Conservation (phyloP, 2,113 vertebrate species). For the Phyllostomus discolor region DNA sequence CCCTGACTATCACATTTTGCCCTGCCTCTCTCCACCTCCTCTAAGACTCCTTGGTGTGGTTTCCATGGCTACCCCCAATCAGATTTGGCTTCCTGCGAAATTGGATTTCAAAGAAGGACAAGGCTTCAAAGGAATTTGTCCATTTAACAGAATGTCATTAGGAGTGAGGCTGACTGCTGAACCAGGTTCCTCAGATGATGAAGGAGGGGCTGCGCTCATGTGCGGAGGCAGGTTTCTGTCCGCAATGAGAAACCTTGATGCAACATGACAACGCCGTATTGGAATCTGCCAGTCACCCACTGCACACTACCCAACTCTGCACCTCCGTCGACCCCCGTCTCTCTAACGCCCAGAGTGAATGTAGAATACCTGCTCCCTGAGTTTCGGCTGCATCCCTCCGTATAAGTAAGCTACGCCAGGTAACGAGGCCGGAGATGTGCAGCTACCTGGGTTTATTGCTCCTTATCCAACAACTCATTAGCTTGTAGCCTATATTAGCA, state of each 20-base stretch:
- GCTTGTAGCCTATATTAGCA: not conserved
- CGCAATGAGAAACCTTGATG: constrained; percentile 46
- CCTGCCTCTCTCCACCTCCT: constrained; percentile 72
- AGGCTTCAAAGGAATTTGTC: constrained; percentile 85
- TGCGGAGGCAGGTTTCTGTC: constrained; percentile 73
- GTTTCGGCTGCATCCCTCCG: not conserved
- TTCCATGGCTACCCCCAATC: constrained; percentile 84
- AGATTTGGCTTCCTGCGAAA: constrained; percentile 77
- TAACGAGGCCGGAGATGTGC: not conserved
- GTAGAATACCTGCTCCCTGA: not conserved
- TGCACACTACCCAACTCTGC: not conserved
- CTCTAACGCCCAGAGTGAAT: not conserved
- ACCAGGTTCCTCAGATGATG: constrained; percentile 70
- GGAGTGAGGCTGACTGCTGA: constrained; percentile 76
- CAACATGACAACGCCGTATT: constrained; percentile 15
- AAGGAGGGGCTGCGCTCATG: constrained; percentile 71
- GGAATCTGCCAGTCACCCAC: constrained; percentile 61
- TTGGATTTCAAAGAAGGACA: constrained; percentile 83
- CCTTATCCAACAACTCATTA: constrained; percentile 19
- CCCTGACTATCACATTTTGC: constrained; percentile 53
- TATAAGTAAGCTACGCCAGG: not conserved
- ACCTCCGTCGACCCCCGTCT: not conserved
- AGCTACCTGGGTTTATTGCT: not conserved
- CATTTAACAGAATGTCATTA: constrained; percentile 83
- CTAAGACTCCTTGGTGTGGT: constrained; percentile 73